Base-by-base conservation (phyloP, 92 coral and sea anemone genomes). In the Ricordea florida region DNA sequence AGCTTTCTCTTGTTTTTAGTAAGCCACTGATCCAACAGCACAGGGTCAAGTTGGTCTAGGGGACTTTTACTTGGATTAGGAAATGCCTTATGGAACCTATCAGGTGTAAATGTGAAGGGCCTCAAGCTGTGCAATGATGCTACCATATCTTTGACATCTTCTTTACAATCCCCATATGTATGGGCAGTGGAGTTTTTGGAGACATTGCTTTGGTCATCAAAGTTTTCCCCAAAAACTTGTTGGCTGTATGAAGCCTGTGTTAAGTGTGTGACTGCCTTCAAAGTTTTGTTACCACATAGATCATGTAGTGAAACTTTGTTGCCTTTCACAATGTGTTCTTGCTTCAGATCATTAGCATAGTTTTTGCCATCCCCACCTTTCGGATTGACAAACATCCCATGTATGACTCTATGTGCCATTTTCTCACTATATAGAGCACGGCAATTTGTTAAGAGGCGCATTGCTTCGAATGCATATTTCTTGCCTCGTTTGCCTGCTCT, bases 241-340 rank as follows among this genome's bases (percentile, higher is more conserved):
- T 71, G 58, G 40, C 62, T 50, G 22, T 78, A 63, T 21, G 89
- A 81, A 51, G 87, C 79, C 40, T 79, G 49, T 16, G 93, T 61
- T 14, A 56, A 72, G 22, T 80, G 62, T 41, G 74, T 61, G 0
- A 81, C 80, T 1, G 81, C 87, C 11, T 81, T 81, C 46, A 35
- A 64, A 1, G 92, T 81, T 50, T 71, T 87, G 73, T 87, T 87
- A 10, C 74, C 92, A 32, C 77, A 62, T 15, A 60, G 61, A 9
- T 75, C 74, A 4, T 76, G 45, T 10, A 75, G 41, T 14, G 52
- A 20, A 4, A 32, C 74, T 34, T 84, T 84, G 35, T 69, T 43
- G 29, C 41, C 33, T 36, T 61, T 66, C 1, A 86, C 84, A 15
- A 86, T 18, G 37, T 82, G 87, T 60, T 86, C 92, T 51, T 41